Base-by-base conservation (phyloP, 2,113 vertebrate species). In the Phycodurus eques region DNA sequence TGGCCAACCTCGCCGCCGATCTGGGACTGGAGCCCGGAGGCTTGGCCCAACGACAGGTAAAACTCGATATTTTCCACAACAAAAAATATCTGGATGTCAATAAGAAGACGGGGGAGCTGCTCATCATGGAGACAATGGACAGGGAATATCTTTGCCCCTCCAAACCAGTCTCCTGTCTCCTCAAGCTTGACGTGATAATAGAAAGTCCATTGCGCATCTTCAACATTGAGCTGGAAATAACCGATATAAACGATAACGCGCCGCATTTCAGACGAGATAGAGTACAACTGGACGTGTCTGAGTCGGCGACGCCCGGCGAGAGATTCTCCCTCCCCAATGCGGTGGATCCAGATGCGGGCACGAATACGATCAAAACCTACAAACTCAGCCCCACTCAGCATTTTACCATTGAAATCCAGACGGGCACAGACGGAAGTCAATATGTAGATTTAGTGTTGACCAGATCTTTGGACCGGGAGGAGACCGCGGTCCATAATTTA, bases 1-100 rank as follows among this genome's bases (percentile, higher is more conserved):
- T 95, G 44, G 93, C 94, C 1, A 94, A 94, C 88, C 73, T 96
- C 57, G 89, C 91, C 0, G 78, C 92, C 54, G 95, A 96, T 85
- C 80, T 96, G 72, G 92, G 93, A 5, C 79, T 96, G 71, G 87
- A 92, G 54, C 49, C 78, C 88, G 13, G 88, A 79, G 59, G 88
- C 79, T 62, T 92, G 17, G 0, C 72, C 92, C 2, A 85, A 70
- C 5, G 80, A 70, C 73, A 90, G 93, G 33, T 80, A 91, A 10
- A 90, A 90, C 63, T 93, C 0, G 91, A 93, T 39, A 80, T 82
- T 0, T 82, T 89, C 0, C 83, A 60, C 0, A 85, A 86, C n/a
- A 89, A 89, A 31, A 89, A 92, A 77, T 94, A 93, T 71, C 75
- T 95, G 0, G 91, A 93, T 5, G 88, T 95, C 6, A 94, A 94